Base-by-base conservation (phyloP, 1,140 invertebrate species). In the Bombus impatiens region DNA sequence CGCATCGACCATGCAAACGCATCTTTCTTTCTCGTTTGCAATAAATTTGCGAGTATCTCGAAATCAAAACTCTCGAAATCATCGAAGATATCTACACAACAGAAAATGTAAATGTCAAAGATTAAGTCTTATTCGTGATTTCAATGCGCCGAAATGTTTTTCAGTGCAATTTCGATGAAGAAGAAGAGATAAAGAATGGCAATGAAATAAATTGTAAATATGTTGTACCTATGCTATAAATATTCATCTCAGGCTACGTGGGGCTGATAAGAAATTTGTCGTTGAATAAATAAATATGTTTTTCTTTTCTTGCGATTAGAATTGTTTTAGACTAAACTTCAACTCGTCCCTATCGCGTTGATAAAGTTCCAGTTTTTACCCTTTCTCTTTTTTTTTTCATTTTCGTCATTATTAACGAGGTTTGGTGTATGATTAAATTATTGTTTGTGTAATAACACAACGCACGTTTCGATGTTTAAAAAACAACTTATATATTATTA, bases 271-370 rank as follows among this genome's bases (percentile, higher is more conserved):
- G 53, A 78, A 78, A 35, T 13, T 10, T 62, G 22, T 81, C 40
- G 9, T 53, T 84, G 42, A 78, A 70, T 71, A 57, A 78, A 70
- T 71, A 78, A 78, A 78, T 84, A 84, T 25, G 3, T 62, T 62
- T n/a, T n/a, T n/a, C 1, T 78, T 68, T 32, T 3, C 65, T 74
- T 32, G 37, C 37, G 37, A 42, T 28, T 53, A 59, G 35, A 15
- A 67, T 72, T 40, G 35, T 47, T 74, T 72, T 1, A 47, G 15
- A 47, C 47, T 5, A 47, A 47, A 53, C 18, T 53, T 53, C 18
- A 22, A 53, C 47, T 53, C 18, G 1, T 53, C 18, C 22, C 18
- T 53, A n/a, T 76, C 40, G 9, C 0, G 5, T 44, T 12, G 25
- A 77, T 67, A 15, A n/a, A 22, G 47, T 53, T 53, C 47, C 47